A percentile compares a stretch with the other conserved stretches of the same genome.
These are phyloP conservation scores for Oophaga pumilio DNA, from an alignment of 2,113 vertebrate species.

Conservation along the genomic window DNA sequence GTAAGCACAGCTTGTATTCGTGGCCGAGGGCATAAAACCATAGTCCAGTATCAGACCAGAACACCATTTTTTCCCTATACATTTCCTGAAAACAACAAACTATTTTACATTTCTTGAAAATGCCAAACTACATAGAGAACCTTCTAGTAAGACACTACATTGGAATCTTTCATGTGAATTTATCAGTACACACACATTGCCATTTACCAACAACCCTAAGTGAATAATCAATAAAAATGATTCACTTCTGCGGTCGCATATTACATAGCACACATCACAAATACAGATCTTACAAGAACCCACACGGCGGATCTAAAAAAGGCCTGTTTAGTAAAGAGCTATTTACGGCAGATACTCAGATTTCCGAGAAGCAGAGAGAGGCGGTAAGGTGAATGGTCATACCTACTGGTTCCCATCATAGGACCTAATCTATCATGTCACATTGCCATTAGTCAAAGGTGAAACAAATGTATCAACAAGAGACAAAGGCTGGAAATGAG, in stretches of 20 bases:
- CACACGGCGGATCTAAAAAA: background rate
- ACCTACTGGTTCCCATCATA: no score
- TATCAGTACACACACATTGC: background rate
- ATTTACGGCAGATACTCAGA: background rate
- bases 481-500: no score
- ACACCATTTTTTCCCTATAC: no score
- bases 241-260: no score
- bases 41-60: no score
- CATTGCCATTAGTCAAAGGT: no score
- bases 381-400: background rate
- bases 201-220: background rate
- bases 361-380: background rate
- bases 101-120: background rate
- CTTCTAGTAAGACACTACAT: background rate
- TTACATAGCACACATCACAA: background rate
- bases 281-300: background rate
- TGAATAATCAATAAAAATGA: background rate
- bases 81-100: no score
- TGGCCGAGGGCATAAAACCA: background rate
- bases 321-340: background rate
- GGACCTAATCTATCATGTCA: no score
- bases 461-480: no score
- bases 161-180: background rate
- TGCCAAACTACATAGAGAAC: background rate
- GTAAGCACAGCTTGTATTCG: background rate